Conservation (phyloP, 2,113 vertebrate species). For the pig (Sus scrofa) region DNA sequence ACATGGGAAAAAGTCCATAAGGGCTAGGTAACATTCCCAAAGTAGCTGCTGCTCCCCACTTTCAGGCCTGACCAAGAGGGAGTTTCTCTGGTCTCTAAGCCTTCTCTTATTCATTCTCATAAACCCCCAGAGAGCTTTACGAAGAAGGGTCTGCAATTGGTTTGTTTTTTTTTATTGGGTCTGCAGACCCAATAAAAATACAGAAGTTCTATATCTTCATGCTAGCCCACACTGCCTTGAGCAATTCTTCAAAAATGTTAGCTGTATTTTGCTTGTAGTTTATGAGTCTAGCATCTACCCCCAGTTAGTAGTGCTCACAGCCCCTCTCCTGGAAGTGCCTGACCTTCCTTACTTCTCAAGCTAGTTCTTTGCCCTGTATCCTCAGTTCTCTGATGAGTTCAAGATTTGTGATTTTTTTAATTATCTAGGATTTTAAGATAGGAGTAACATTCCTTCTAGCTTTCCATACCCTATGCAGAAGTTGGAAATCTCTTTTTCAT, state of each 20-base stretch:
- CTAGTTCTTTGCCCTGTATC: neutral
- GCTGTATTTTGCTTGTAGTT: neutral
- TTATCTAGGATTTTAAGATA: neutral
- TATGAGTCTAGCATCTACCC: neutral
- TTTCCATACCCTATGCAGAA: neutral
- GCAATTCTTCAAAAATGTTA: neutral
- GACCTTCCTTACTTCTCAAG: neutral
- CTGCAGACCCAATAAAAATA: too few species aligned
- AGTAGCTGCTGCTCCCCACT: neutral
- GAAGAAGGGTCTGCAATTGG: neutral
- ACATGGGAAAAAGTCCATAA: accelerated
- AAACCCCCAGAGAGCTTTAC: neutral
- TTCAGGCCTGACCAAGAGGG: neutral
- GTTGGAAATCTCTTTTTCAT: neutral
- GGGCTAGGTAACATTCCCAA: neutral
- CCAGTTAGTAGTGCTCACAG: neutral
- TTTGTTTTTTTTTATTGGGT: neutral
- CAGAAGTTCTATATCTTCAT: neutral
- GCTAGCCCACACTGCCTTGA: neutral
- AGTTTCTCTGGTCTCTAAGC: neutral
- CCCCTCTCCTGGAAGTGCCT: neutral
- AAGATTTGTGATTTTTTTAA: neutral
- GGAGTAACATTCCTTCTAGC: neutral
- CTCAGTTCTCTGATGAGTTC: neutral
- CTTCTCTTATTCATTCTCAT: neutral